These are phyloP conservation scores for Falcaria lacertinaria DNA, from an alignment of 2,888 invertebrate species.

Conservation along the genomic window DNA sequence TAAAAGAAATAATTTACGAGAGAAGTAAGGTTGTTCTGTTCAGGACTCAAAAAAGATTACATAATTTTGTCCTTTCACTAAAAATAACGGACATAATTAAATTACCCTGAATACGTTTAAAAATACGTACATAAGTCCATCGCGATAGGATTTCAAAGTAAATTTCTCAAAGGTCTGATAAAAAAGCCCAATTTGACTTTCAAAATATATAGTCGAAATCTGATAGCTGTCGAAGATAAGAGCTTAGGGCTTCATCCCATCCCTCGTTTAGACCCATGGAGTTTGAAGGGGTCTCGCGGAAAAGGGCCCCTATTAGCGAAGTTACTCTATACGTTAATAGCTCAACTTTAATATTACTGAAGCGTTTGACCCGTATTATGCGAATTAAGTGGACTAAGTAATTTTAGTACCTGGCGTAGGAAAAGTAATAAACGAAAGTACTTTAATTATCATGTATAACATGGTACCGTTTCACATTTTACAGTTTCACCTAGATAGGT, in stretches of 20 bases:
- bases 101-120: too few species aligned
- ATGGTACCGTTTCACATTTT: too few species aligned
- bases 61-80: too few species aligned
- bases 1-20: too few species aligned
- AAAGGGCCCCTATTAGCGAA: conserved; percentile 2
- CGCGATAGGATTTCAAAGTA: neutral
- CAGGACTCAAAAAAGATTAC: too few species aligned
- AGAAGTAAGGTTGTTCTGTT: too few species aligned
- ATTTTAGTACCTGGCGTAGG: neutral
- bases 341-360: conserved; percentile 3
- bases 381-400: neutral
- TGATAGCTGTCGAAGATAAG: neutral
- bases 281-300: neutral
- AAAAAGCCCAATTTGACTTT: neutral
- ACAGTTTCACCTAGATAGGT: too few species aligned
- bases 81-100: too few species aligned
- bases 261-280: neutral
- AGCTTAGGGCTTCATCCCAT: neutral
- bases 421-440: neutral
- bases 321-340: conserved; percentile 1
- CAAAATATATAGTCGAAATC: neutral
- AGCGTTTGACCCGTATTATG: conserved; percentile 1
- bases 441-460: too few species aligned
- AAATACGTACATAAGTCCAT: too few species aligned
- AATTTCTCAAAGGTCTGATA: neutral